Percentiles rank a stretch among this genome's conserved stretches.
Evolutionary conservation across 2,797 vertebrate genomes (phyloP).

Genomic region (Rhynchotus rufescens): DNA sequence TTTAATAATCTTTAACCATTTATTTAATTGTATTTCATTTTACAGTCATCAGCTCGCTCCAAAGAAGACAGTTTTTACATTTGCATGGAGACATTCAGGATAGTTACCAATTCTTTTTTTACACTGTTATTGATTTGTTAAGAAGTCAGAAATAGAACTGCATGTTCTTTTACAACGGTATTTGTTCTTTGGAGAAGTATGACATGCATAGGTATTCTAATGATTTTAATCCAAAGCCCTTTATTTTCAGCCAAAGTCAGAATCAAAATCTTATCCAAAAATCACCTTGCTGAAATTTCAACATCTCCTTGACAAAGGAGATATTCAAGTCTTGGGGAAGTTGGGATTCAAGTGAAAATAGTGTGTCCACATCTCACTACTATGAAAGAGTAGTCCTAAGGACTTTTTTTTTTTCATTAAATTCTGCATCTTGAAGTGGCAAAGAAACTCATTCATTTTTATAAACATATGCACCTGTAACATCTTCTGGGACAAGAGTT

Average conservation of each 20-base stretch:
- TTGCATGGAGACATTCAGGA: constrained; percentile 52
- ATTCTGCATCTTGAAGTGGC: not conserved
- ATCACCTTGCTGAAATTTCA: not conserved
- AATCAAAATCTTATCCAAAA: not conserved
- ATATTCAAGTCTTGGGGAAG: not conserved
- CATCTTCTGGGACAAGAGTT: not conserved
- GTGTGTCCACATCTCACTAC: not conserved
- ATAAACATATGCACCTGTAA: not conserved
- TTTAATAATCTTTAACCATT: constrained; percentile 78
- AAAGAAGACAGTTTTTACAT: constrained; percentile 72
- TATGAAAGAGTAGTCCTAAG: not conserved
- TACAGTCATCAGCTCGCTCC: constrained; percentile 73
- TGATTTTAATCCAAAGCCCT: not conserved
- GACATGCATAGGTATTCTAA: not conserved
- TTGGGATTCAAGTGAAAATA: not conserved
- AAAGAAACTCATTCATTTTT: not conserved
- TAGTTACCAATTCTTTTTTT: constrained; percentile 68
- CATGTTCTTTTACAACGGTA: constrained; percentile 31
- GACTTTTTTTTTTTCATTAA: not conserved
- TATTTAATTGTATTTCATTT: constrained; percentile 79
- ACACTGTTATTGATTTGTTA: constrained; percentile 71
- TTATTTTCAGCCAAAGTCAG: constrained; percentile 23
- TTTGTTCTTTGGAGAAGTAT: constrained; percentile 31
- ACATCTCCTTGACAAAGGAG: not conserved
- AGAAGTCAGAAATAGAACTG: constrained; percentile 37